These are phyloP conservation scores for Medauroidea extradentata DNA, from an alignment of 1,140 invertebrate genomes.

Conservation along the genomic window DNA sequence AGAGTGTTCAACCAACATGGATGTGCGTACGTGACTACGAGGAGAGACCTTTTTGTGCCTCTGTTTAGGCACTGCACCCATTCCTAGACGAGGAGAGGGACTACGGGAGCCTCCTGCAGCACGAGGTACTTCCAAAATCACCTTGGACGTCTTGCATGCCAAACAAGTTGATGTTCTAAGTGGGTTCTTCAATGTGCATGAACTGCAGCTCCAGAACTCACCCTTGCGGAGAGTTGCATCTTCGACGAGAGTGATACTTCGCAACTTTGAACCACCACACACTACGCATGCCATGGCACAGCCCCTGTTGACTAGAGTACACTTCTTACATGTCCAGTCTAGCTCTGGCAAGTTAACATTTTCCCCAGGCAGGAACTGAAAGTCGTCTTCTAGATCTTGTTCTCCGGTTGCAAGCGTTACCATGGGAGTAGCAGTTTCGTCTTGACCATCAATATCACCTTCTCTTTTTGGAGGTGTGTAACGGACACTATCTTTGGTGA, in stretches of 20 bases:
- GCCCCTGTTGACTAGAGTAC: constrained; percentile 74
- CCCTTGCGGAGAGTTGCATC: constrained; percentile 66
- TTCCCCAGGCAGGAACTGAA: constrained; percentile 44
- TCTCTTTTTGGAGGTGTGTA: constrained; percentile 46
- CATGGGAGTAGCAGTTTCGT: constrained; percentile 16
- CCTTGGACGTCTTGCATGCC: constrained; percentile 63
- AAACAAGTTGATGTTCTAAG: constrained; percentile 64
- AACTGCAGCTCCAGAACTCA: constrained; percentile 69
- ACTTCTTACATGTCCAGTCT: constrained; percentile 82
- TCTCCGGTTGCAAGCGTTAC: constrained; percentile 43
- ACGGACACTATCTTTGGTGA: constrained; percentile 56
- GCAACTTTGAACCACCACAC: constrained; percentile 74
- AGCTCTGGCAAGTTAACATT: constrained; percentile 27
- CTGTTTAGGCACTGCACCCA: constrained; percentile 37
- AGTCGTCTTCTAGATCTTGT: constrained; percentile 48
- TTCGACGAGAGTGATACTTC: constrained; percentile 57
- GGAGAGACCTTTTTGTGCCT: neutral
- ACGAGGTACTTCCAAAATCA: constrained; percentile 31
- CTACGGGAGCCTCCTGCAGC: constrained; percentile 30
- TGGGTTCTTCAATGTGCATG: constrained; percentile 82
- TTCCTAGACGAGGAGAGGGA: constrained; percentile 39
- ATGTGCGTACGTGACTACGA: no score
- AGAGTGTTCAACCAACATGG: no score
- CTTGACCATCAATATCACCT: no score
- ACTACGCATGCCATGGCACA: constrained; percentile 67